phyloP scores from a whole-genome alignment of 2,888 invertebrate species.

The Cryptocephalus moraei region DNA sequence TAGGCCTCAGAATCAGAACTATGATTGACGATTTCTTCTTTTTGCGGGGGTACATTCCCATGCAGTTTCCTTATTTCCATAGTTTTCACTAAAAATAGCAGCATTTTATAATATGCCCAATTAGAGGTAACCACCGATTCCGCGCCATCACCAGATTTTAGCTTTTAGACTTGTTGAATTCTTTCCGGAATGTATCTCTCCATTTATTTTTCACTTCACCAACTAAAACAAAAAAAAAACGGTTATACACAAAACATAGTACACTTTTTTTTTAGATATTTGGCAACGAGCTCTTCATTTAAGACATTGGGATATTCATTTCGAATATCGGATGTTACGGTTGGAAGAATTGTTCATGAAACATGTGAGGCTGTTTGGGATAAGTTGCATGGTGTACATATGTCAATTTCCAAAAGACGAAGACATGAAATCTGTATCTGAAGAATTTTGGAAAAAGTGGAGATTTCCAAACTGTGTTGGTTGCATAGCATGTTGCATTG shows the following conservation, averaged over 20 bases:
- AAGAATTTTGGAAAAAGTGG: constrained; percentile 6
- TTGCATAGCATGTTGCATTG: constrained; percentile 7
- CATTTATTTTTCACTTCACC: constrained; percentile 4
- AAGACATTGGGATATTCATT: constrained; percentile 5
- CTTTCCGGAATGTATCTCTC: constrained; percentile 6
- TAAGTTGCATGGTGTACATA: constrained; percentile 3
- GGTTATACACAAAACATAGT: background rate
- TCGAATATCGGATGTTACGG: constrained; percentile 4
- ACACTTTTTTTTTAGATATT: constrained; percentile 1
- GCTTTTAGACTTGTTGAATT: constrained; percentile 5
- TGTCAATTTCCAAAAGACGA: constrained; percentile 4
- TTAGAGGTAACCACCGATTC: too few relatives aligned
- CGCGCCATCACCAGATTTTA: constrained; percentile 6
- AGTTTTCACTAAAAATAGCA: constrained; percentile 6
- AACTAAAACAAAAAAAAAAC: background rate
- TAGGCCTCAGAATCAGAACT: background rate
- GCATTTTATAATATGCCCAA: constrained; percentile 5
- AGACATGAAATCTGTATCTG: constrained; percentile 4
- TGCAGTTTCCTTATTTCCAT: constrained; percentile 2
- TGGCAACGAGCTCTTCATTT: too few relatives aligned
- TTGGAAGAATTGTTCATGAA: constrained; percentile 5
- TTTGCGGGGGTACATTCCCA: constrained; percentile 4
- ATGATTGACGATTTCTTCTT: background rate
- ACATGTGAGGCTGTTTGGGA: constrained; percentile 7
- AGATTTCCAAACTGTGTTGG: constrained; percentile 8